Evolutionary conservation across 2,797 vertebrate genomes (phyloP).

Genomic region (Hypotaenidia okinawae): DNA sequence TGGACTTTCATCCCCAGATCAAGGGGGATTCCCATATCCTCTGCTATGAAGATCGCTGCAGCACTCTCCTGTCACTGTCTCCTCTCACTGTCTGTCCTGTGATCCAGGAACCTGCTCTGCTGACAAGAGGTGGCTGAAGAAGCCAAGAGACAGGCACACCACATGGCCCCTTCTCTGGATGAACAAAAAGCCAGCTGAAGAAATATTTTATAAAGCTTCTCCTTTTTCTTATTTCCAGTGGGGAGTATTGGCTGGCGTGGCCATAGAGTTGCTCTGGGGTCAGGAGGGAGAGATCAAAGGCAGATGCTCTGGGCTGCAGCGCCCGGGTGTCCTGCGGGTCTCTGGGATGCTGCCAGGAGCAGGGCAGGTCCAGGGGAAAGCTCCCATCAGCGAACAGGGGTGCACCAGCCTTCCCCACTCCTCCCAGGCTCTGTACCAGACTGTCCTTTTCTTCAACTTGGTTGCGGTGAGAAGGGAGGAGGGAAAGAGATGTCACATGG

Average conservation of each 20-base stretch:
- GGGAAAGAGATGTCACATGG: neutral
- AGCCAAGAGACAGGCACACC: neutral
- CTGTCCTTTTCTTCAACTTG: neutral
- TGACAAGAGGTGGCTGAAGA: neutral
- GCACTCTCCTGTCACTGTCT: neutral
- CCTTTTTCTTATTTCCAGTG: constrained; percentile 10
- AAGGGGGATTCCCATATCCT: neutral
- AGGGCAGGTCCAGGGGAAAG: neutral
- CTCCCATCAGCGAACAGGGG: neutral
- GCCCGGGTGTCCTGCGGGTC: neutral
- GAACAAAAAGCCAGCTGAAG: constrained; percentile 21
- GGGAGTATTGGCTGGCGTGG: neutral
- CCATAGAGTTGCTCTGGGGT: neutral
- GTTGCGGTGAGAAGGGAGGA: neutral
- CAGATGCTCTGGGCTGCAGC: neutral
- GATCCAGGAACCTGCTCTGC: neutral
- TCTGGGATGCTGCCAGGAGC: neutral
- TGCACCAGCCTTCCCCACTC: neutral
- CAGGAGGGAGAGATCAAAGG: neutral
- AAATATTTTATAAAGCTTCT: constrained; percentile 15
- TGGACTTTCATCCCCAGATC: neutral
- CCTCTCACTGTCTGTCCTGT: neutral
- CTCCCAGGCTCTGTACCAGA: neutral
- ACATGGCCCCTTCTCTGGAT: neutral
- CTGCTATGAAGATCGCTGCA: neutral